Base-by-base conservation (phyloP, 2,888 invertebrate genomes). In the Acrobasis repandana region DNA sequence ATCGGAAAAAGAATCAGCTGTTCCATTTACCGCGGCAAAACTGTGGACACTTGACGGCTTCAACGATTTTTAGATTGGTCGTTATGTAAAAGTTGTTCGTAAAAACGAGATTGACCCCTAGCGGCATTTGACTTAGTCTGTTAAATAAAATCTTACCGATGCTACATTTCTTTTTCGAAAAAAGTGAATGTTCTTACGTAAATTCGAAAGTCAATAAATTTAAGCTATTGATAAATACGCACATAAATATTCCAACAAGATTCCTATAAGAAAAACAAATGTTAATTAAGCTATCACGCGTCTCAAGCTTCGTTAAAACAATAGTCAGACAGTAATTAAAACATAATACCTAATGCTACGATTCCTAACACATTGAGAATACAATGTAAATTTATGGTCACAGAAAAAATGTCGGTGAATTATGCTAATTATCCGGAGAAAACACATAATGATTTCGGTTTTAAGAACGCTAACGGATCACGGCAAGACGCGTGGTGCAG, bases 401-500 rank as follows among this genome's bases (percentile, higher is more conserved):
- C 10, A 50, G 50, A 36, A 54, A 54, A 54, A 54, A 54, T 43
- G 38, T 54, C 43, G 54, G 38, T 38, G 38, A 54, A 54, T 38
- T 54, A 54, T 54, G 54, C 38, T 38, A 54, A 54, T 38, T 16
- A 15, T 28, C 15, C 16, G 54, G 54, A 54, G 54, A 54, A 54
- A 54, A 54, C 18, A 38, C 54, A 54, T 54, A 49, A 61, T 52
- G 16, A 51, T 33, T 50, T n/a, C 51, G 1, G 50, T 50, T 34
- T 38, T 43, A 57, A 51, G 49, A 36, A 11, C 48, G 28, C 59
- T 49, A 33, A 48, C 59, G 10, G 47, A n/a, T 15, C 57, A 66
- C 66, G 60, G 65, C 61, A 64, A 62, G 62, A 63, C 50, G 63
- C 64, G 58, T 48, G 67, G 66, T 76, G 75, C 73, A 75, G 61